A percentile compares a stretch with the other conserved stretches of the same genome.
Evolutionary conservation across 2,113 vertebrate species (phyloP).

Genomic region (Corydoras maculifer): DNA sequence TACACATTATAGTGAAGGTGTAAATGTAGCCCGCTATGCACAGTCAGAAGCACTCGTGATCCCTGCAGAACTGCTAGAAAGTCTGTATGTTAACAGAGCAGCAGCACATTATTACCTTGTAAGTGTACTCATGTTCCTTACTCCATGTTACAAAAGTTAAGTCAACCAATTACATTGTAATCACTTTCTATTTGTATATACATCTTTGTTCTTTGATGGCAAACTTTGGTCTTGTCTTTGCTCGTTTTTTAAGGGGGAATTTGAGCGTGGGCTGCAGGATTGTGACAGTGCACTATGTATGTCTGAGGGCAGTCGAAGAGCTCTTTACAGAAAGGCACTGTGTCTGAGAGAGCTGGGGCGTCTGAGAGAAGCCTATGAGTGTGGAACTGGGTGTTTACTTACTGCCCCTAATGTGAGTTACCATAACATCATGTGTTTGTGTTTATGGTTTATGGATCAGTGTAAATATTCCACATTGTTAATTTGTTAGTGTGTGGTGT

Average conservation of each 20-base stretch:
- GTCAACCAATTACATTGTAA: background rate
- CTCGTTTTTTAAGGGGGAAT: constrained; percentile 68
- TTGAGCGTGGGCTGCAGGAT: constrained; percentile 85
- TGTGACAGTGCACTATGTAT: constrained; percentile 84
- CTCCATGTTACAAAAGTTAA: background rate
- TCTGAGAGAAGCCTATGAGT: constrained; percentile 91
- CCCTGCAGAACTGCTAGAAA: constrained; percentile 82
- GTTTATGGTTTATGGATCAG: too few relatives aligned
- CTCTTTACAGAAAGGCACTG: constrained; percentile 85
- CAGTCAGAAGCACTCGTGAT: constrained; percentile 86
- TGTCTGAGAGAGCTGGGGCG: constrained; percentile 82
- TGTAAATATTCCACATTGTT: too few relatives aligned
- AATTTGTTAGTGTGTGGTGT: background rate
- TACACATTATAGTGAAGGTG: constrained; percentile 87
- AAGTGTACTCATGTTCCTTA: constrained; percentile 46
- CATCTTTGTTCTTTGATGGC: too few relatives aligned
- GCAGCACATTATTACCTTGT: constrained; percentile 87
- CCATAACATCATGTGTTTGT: too few relatives aligned
- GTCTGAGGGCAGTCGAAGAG: constrained; percentile 81
- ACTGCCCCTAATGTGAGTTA: constrained; percentile 82
- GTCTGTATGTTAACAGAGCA: constrained; percentile 88
- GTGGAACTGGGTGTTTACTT: constrained; percentile 86
- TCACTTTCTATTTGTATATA: too few relatives aligned
- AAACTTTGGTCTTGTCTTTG: background rate
- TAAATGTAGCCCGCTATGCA: constrained; percentile 87